Evolutionary conservation across 2,797 vertebrate genomes (phyloP), one percentile per base, ranked within the genome.

Genomic region (Coendou prehensilis): DNA sequence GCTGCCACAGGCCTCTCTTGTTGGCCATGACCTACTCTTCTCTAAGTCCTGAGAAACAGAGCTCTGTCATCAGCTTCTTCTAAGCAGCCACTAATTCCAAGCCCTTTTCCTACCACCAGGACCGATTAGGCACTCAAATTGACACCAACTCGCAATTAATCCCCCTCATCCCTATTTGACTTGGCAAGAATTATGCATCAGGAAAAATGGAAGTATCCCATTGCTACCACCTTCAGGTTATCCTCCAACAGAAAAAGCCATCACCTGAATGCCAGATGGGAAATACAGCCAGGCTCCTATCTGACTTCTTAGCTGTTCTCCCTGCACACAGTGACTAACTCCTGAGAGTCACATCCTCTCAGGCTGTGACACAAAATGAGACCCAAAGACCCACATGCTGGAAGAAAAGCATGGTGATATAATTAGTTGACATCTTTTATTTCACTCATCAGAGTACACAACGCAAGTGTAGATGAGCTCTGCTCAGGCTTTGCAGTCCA

Each of bases 1-100:
- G 14, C 73, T 69, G 76, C 92, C 17, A 11, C 0, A 0, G 57
- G 37, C 22, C 59, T 75, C 28, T 3, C 67, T 93, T 0, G 0
- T 18, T 18, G 9, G 20, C 22, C 17, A 30, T 0, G 8, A 8
- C 81, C 64, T 50, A 26, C 80, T 76, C 8, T 18, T 61, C 54
- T 52, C 23, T 59, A 52, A 33, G 73, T 75, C 22, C 41, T 41
- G 52, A 73, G 64, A 79, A 86, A 4, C 13, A 18, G 13, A 63
- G 22, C 28, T 90, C 78, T 23, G 17, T 71, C 47, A 3, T 10
- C 37, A 82, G 63, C 6, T 30, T 80, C 86, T 79, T 87, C 82
- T 86, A 26, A 63, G 54, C 41, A 76, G 15, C n/a, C 45, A 45
- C 50, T 81, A 6, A 87, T 57, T 76, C 86, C 13, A 33, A 57